Evolutionary conservation across 1,140 invertebrate species (phyloP), one percentile per base, ranked within the genome.

Genomic region (Copidosoma floridanum): DNA sequence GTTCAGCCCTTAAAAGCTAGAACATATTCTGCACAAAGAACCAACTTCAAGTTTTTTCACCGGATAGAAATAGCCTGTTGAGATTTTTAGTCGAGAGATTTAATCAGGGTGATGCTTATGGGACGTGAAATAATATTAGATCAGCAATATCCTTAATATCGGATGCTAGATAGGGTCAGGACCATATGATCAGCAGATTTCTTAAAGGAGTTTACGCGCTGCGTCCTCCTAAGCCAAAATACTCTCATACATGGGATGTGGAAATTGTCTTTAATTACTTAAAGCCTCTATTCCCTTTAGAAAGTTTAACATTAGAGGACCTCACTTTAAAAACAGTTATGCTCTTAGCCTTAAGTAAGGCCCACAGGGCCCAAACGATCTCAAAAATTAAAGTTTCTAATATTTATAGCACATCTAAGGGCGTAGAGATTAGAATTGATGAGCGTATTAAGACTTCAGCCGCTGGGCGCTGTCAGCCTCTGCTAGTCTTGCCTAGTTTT

Each of bases 231-330:
- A 46, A 16, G 40, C 66, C 69, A 5, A 72, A 69, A 59, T 71
- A 74, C 52, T 44, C 18, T 14, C 48, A 16, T 24, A 68, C 68
- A 3, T 74, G 71, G 71, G 64, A 74, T 41, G 63, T 65, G 5
- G 23, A 64, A 44, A 38, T 65, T 40, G 69, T 72, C 8, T 63
- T 75, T 40, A 40, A 67, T 21, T 58, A 61, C 35, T 41, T 71
- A n/a, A 57, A 65, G 24, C 21, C 57, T 52, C n/a, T n/a, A n/a
- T n/a, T n/a, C n/a, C n/a, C n/a, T n/a, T 60, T 64, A 29, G 41
- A 63, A 44, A 56, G 61, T 29, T 24, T 65, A 16, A 37, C 40
- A 8, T 37, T 66, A 21, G 55, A 58, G 21, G 40, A 67, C 21
- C 64, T 38, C 58, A 35, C 65, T 16, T 65, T 65, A 41, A 71